A percentile compares a stretch with the other conserved stretches of the same genome.
phyloP scores from a whole-genome alignment of 2,888 invertebrate genomes.

The Sinodicranocentrus sp. region DNA sequence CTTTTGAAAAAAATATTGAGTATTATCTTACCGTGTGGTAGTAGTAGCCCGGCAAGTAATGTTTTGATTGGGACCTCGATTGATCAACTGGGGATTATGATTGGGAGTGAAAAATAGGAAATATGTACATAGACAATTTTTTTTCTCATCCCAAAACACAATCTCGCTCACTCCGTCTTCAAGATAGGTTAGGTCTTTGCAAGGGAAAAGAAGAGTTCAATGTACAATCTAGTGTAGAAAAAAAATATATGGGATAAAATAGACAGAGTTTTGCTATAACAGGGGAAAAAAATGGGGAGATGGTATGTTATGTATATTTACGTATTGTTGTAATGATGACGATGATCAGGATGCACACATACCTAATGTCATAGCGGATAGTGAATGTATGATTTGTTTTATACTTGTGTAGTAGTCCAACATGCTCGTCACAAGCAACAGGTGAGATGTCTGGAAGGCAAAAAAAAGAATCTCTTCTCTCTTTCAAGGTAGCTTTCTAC shows the following conservation, averaged over 20 bases:
- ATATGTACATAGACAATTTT: no score
- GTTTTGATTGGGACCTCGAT: slow-evolving; percentile 3
- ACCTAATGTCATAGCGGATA: neutral
- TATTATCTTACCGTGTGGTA: no score
- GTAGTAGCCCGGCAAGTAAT: neutral
- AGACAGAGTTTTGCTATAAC: no score
- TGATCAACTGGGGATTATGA: neutral
- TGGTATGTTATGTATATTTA: no score
- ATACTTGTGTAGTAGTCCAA: slow-evolving; percentile 6
- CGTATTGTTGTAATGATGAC: neutral
- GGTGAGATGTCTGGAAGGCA: slow-evolving; percentile 50
- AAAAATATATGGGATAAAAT: no score
- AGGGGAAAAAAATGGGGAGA: no score
- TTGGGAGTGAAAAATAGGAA: neutral
- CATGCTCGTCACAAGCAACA: slow-evolving; percentile 21
- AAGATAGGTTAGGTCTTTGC: slow-evolving; percentile 16
- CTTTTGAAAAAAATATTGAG: no score
- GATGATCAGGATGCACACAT: slow-evolving; percentile 7
- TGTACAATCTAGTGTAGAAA: neutral
- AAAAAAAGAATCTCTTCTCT: neutral
- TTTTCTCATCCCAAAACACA: neutral
- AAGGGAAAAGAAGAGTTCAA: slow-evolving; percentile 8
- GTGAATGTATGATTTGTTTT: slow-evolving; percentile 30
- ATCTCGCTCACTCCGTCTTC: neutral
- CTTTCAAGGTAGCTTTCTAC: slow-evolving; percentile 21